Evolutionary conservation across 2,797 vertebrate species (phyloP).

Genomic region (Falco concolor): DNA sequence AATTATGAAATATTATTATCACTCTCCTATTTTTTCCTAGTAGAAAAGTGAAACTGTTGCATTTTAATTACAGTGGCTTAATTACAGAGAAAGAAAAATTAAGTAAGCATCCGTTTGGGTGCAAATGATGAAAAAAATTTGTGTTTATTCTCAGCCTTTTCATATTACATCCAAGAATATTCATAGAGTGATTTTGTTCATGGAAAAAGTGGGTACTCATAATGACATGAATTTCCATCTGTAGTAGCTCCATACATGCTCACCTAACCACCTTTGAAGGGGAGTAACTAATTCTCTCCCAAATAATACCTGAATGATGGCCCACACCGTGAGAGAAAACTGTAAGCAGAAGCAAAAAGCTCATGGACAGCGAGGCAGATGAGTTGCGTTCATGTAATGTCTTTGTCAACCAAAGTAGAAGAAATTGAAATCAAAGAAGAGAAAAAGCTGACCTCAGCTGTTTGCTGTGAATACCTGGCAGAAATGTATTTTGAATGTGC

Average conservation of each 20-base stretch:
- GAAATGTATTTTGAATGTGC: neutral
- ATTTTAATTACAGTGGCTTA: neutral
- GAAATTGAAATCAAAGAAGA: neutral
- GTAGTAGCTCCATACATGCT: neutral
- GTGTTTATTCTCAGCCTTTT: neutral
- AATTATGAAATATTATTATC: conserved; percentile 9
- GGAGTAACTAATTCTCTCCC: neutral
- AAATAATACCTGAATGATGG: neutral
- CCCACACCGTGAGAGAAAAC: neutral
- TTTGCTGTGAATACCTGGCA: neutral
- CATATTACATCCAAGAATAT: neutral
- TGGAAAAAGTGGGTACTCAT: neutral
- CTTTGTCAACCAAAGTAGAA: neutral
- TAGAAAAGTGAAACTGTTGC: neutral
- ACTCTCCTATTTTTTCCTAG: neutral
- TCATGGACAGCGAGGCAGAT: neutral
- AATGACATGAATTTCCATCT: neutral
- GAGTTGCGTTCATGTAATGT: neutral
- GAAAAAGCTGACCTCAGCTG: neutral
- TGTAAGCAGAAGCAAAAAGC: neutral
- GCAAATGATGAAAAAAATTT: neutral
- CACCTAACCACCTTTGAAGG: neutral
- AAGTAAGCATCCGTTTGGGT: neutral
- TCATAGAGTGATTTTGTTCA: neutral
- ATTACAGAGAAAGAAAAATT: neutral